Conservation (phyloP, 2,113 vertebrate species). For the Micromys minutus region DNA sequence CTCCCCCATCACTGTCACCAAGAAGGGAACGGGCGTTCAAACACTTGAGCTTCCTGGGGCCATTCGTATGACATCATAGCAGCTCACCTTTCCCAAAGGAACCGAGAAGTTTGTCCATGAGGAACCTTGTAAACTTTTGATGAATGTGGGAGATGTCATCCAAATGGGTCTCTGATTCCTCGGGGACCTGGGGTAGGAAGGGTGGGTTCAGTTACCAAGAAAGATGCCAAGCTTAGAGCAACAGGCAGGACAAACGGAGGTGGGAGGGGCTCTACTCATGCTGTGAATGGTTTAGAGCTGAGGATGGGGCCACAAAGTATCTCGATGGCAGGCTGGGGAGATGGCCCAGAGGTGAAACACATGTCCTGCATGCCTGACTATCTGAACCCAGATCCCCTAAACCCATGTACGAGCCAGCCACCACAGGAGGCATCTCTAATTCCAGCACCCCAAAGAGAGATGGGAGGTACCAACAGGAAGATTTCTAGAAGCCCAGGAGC, state of each 20-base stretch:
- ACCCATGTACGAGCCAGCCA: no score
- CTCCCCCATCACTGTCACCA: neutral
- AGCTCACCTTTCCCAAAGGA: neutral
- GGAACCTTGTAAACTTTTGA: neutral
- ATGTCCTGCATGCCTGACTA: no score
- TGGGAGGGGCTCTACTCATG: rapidly evolving
- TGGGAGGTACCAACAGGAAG: no score
- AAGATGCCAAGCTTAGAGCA: neutral
- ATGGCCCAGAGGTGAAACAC: neutral
- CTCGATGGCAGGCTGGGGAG: neutral
- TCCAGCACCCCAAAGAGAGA: no score
- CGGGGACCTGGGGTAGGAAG: neutral
- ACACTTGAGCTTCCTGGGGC: neutral
- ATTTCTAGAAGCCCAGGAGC: neutral
- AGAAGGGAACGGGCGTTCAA: neutral
- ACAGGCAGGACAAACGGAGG: rapidly evolving
- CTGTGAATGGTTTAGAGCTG: neutral
- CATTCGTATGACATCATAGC: neutral
- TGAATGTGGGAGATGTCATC: neutral
- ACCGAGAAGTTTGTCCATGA: neutral
- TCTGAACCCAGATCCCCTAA: neutral
- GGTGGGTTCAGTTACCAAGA: neutral
- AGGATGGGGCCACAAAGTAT: neutral
- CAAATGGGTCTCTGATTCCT: neutral
- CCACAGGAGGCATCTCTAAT: neutral